phyloP scores from a whole-genome alignment of 2,888 invertebrate species.

The Caenorhabditis parvicauda region DNA sequence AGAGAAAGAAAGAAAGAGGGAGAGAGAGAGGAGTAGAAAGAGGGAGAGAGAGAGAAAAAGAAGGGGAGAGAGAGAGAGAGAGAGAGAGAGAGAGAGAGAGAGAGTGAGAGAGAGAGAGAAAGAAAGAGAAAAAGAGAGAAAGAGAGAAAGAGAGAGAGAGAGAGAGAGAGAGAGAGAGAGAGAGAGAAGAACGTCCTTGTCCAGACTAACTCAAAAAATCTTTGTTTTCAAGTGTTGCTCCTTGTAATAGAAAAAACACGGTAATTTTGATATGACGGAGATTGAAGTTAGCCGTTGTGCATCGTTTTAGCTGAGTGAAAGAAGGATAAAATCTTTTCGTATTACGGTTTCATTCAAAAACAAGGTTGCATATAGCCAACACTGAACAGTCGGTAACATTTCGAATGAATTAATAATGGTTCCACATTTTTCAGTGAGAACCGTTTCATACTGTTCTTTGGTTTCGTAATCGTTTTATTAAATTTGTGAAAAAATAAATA shows the following conservation, averaged over 20 bases:
- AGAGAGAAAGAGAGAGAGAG: not conserved
- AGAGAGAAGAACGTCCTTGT: not conserved
- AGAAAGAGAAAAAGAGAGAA: conserved; percentile 4
- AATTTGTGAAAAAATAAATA: too few species aligned
- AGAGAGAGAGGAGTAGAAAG: not conserved
- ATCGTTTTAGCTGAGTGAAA: too few species aligned
- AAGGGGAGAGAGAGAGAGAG: conserved; percentile 1
- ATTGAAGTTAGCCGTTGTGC: too few species aligned
- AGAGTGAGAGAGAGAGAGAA: conserved; percentile 5
- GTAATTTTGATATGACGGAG: not conserved
- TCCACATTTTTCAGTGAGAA: too few species aligned
- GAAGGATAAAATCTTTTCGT: too few species aligned
- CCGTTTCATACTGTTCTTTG: too few species aligned
- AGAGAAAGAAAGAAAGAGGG: not conserved
- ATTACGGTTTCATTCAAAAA: too few species aligned
- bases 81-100: not conserved
- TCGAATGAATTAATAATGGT: too few species aligned
- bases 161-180: not conserved
- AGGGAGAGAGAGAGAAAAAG: conserved; percentile 3
- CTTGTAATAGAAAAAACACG: not conserved
- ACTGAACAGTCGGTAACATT: too few species aligned
- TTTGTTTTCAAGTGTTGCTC: too few species aligned
- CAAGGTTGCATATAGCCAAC: too few species aligned
- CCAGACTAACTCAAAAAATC: not conserved
- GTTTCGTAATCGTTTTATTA: too few species aligned